Evolutionary conservation across 2,888 invertebrate genomes (phyloP).

Genomic region (Bellardia bayeri): DNA sequence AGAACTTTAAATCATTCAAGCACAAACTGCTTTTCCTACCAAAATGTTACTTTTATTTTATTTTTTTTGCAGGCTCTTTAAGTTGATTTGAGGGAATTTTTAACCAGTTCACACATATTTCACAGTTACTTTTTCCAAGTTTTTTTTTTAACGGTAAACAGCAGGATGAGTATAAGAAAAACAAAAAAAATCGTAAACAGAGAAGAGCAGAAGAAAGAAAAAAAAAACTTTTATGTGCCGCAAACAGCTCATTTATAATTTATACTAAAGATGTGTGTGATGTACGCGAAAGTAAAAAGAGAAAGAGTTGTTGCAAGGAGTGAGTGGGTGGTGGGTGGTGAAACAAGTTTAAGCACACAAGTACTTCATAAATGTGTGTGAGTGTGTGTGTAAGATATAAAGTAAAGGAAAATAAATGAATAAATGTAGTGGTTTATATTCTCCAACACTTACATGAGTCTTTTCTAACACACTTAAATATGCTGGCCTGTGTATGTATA

Average conservation of each 20-base stretch:
- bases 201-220: neutral
- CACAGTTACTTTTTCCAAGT: neutral
- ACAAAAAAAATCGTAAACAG: slow-evolving; percentile 5
- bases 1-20: neutral
- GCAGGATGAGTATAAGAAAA: neutral
- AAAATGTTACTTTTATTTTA: too few relatives aligned
- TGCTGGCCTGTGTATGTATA: slow-evolving; percentile 25
- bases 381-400: slow-evolving; percentile 30
- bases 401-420: slow-evolving; percentile 57
- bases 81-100: neutral
- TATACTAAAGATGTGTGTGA: slow-evolving; percentile 65
- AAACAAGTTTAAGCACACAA: slow-evolving; percentile 55
- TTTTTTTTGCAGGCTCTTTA: slow-evolving; percentile 5
- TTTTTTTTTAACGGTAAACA: slow-evolving; percentile 15
- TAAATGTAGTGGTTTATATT: slow-evolving; percentile 60
- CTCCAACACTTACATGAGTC: neutral
- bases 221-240: slow-evolving; percentile 62
- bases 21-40: too few relatives aligned
- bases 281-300: neutral
- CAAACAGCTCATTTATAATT: slow-evolving; percentile 71
- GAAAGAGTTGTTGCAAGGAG: neutral
- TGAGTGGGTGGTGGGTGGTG: slow-evolving; percentile 1
- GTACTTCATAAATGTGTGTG: slow-evolving; percentile 64
- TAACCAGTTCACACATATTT: slow-evolving; percentile 50
- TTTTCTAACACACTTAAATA: slow-evolving; percentile 5